phyloP scores from a whole-genome alignment of 1,140 invertebrate species.

The Ditylenchus dipsaci region DNA sequence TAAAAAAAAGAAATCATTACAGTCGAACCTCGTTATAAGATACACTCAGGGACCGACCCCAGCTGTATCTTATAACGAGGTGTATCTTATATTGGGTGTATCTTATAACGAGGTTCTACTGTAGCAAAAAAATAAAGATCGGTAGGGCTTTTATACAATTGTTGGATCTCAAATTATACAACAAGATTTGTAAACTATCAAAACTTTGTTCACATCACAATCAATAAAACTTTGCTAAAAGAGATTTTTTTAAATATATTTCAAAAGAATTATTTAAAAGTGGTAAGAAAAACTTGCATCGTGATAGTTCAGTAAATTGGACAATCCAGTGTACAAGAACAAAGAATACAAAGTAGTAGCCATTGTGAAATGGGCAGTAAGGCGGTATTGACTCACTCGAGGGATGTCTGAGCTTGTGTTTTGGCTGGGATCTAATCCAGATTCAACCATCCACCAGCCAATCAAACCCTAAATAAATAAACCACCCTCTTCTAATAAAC shows the following conservation, averaged over 20 bases:
- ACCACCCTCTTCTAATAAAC: no score
- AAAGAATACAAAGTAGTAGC: slow-evolving; percentile 85
- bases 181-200: background rate
- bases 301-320: slow-evolving; percentile 68
- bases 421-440: slow-evolving; percentile 73
- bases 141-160: background rate
- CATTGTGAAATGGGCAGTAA: slow-evolving; percentile 82
- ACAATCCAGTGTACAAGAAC: slow-evolving; percentile 73
- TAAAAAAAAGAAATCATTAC: no score
- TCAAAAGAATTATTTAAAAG: slow-evolving; percentile 2
- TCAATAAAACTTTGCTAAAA: no score
- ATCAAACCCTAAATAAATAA: slow-evolving; percentile 74
- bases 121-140: no score
- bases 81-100: no score
- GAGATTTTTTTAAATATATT: no score
- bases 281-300: no score
- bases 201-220: background rate
- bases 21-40: no score
- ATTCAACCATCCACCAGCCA: slow-evolving; percentile 99
- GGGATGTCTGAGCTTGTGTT: slow-evolving; percentile 73
- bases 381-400: slow-evolving; percentile 82
- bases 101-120: no score
- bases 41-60: no score
- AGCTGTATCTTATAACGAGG: no score
- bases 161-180: background rate